These are phyloP conservation scores for Bradypodion ventrale DNA, from an alignment of 2,797 vertebrate genomes.

Conservation along the genomic window DNA sequence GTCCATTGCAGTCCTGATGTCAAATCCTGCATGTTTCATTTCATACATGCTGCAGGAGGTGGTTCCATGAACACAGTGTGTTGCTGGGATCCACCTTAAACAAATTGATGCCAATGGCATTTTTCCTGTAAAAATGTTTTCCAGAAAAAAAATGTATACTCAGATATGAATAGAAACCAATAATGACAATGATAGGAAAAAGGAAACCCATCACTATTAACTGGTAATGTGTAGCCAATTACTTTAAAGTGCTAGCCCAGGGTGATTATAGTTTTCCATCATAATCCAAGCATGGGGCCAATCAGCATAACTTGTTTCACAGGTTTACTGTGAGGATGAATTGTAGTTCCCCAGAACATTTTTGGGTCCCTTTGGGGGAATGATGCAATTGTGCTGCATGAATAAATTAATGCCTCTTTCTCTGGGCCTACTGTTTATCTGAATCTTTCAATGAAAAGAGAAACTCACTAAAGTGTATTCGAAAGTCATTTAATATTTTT, in stretches of 20 bases:
- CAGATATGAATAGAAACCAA: too few relatives aligned
- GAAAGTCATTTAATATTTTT: conserved; percentile 9
- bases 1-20: too few relatives aligned
- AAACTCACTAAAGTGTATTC: not conserved
- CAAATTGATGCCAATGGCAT: too few relatives aligned
- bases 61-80: too few relatives aligned
- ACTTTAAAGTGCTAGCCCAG: not conserved
- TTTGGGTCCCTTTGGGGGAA: not conserved
- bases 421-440: not conserved
- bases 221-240: not conserved
- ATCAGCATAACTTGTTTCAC: not conserved
- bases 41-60: too few relatives aligned
- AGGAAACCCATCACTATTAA: not conserved
- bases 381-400: not conserved
- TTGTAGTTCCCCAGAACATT: not conserved
- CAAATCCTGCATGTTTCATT: too few relatives aligned
- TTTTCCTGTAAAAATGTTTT: too few relatives aligned
- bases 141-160: too few relatives aligned
- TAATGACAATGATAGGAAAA: too few relatives aligned
- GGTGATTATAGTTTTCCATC: not conserved
- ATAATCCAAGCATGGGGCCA: not conserved
- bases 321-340: not conserved
- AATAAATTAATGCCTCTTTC: not conserved
- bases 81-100: too few relatives aligned
- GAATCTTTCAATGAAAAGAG: not conserved